Evolutionary conservation across 2,113 vertebrate species (phyloP).

Genomic region (western clawed frog (Xenopus tropicalis)): UCB_Xtro_10.0 CM004445.2:83098001-83098500

Average conservation of each 20-base stretch:
- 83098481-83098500: slow-evolving; percentile 18
- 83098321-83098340: slow-evolving; percentile 15
- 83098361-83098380: slow-evolving; percentile 1
- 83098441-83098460: slow-evolving; percentile 17
- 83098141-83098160: too few relatives aligned
- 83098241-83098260: not conserved
- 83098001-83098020: too few relatives aligned
- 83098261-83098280: not conserved
- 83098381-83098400: slow-evolving; percentile 12
- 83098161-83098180: too few relatives aligned
- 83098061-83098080: too few relatives aligned
- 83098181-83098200: too few relatives aligned
- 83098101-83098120: too few relatives aligned
- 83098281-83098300: not conserved
- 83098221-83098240: not conserved
- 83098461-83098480: slow-evolving; percentile 27
- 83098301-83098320: not conserved
- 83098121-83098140: too few relatives aligned
- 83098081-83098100: too few relatives aligned
- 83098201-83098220: too few relatives aligned
- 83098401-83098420: slow-evolving; percentile 7
- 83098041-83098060: too few relatives aligned
- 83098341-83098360: too few relatives aligned
- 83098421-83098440: slow-evolving; percentile 31
- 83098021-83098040: too few relatives aligned